Evolutionary conservation across 1,140 invertebrate genomes (phyloP), one percentile per base, ranked within the genome.

Genomic region (Euura saliciscinereae): DNA sequence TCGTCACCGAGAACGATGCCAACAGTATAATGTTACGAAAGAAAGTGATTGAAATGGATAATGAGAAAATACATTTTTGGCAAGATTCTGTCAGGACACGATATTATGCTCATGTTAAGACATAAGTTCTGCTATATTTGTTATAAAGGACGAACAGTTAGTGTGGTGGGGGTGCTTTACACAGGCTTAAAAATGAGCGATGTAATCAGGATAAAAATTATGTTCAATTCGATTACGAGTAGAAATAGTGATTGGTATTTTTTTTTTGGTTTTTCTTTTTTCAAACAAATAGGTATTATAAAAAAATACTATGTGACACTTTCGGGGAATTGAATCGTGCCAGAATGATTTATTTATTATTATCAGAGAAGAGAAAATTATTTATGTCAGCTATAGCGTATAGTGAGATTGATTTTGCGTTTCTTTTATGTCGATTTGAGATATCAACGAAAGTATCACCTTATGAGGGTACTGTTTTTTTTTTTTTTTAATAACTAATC

Each of bases 121-220:
- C 77, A 77, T 82, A 82, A 81, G 80, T 82, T 82, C 72, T 82
- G 80, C 80, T 82, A 82, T 82, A 82, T 82, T 82, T 82, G 76
- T 82, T 82, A 82, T 81, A 82, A 82, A 82, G 81, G 81, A 82
- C 81, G 79, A 82, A 82, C 81, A 82, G 76, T 82, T 82, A 82
- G 68, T 79, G 80, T 79, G 45, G 73, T 70, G 67, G 45, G 13
- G 44, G 66, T 44, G 64, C 66, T 28, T 42, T 67, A 67, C 66
- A 44, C 43, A 28, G 66, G 13, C 10, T 28, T 3, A 67, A 42
- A 73, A 71, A 73, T 65, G 45, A 59, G 6, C 67, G 42, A 44
- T 65, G n/a, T 51, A 51, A 59, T 46, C n/a, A 28, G 66, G 70
- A 45, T 70, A 42, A n/a, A 6, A 45, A 70, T 66, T 51, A 70